Evolutionary conservation across 1,140 invertebrate genomes (phyloP).

Genomic region (Bombus haemorrhoidalis): DNA sequence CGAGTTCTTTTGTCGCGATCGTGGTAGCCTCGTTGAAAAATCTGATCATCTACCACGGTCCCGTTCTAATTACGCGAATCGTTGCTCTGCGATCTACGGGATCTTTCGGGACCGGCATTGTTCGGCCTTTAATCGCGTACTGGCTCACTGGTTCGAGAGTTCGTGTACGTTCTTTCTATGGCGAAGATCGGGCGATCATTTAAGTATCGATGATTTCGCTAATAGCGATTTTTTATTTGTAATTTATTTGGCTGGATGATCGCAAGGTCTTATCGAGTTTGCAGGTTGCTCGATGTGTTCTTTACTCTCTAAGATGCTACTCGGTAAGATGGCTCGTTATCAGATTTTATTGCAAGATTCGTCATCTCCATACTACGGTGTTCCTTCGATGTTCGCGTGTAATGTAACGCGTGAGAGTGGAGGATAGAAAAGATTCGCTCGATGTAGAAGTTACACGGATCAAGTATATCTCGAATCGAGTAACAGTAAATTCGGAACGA

Average conservation of each 20-base stretch:
- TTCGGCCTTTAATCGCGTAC: conserved; percentile 1
- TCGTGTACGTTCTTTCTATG: neutral
- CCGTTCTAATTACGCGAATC: conserved; percentile 30
- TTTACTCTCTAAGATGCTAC: no score
- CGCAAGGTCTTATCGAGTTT: neutral
- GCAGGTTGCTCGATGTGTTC: no score
- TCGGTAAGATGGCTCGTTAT: no score
- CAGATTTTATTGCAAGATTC: no score
- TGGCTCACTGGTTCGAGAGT: neutral
- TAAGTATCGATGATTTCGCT: neutral
- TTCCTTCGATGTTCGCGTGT: no score
- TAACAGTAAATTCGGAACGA: no score
- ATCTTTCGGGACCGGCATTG: conserved; percentile 1
- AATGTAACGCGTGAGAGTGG: no score
- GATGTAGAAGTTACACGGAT: no score
- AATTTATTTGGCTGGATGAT: neutral
- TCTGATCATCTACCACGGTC: conserved; percentile 27
- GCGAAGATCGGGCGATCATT: neutral
- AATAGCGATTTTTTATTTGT: neutral
- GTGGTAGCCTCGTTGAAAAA: neutral
- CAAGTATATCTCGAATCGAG: no score
- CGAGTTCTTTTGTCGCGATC: conserved; percentile 37
- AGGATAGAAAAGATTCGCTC: no score
- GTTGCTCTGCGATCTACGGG: neutral
- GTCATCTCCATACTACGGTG: no score